Evolutionary conservation across 2,888 invertebrate genomes (phyloP).

Genomic region (Melanchra persicariae): DNA sequence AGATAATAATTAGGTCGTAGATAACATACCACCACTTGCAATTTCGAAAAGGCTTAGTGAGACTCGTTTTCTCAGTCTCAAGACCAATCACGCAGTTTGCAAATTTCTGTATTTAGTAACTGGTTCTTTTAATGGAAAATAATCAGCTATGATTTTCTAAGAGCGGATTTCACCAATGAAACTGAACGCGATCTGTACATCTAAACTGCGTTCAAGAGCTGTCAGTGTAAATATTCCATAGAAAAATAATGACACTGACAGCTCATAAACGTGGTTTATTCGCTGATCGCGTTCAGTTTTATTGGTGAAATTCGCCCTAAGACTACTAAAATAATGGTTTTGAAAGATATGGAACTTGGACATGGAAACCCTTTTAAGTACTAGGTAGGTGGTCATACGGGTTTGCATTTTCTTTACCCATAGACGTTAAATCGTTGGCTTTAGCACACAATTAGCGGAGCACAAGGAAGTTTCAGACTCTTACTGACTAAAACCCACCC

Average conservation of each 20-base stretch:
- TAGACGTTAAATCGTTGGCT: background rate
- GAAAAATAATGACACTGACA: too few relatives aligned
- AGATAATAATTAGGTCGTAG: background rate
- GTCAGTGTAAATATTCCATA: too few relatives aligned
- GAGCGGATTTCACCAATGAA: too few relatives aligned
- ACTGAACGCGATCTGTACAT: too few relatives aligned
- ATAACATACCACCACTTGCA: conserved; percentile 1
- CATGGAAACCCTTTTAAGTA: background rate
- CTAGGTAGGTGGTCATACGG: background rate
- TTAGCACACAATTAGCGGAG: too few relatives aligned
- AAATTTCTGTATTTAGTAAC: conserved; percentile 21
- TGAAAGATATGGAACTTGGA: background rate
- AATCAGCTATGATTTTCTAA: too few relatives aligned
- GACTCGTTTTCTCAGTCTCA: background rate
- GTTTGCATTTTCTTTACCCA: background rate
- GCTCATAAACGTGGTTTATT: too few relatives aligned
- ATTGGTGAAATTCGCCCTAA: too few relatives aligned
- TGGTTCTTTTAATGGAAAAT: background rate
- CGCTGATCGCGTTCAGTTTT: too few relatives aligned
- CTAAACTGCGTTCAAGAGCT: too few relatives aligned
- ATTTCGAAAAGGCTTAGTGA: conserved; percentile 6
- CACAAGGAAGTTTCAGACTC: too few relatives aligned
- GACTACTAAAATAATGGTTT: background rate
- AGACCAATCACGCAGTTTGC: background rate
- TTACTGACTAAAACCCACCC: too few relatives aligned